Conservation (phyloP, 2,888 invertebrate species). For the Holacanthella duospinosa region DNA sequence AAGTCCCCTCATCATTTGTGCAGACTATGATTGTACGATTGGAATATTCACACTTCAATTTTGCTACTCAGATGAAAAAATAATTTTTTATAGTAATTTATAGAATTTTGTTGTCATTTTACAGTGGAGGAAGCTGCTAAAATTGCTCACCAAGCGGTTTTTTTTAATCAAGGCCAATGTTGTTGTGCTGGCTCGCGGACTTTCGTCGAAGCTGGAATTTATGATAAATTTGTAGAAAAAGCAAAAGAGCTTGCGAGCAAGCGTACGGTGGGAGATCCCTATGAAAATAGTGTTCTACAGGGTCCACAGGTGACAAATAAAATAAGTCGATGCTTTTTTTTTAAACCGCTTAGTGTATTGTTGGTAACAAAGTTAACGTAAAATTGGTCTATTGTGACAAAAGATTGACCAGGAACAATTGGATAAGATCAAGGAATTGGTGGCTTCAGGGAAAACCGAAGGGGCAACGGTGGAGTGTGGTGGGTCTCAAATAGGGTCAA, state of each 20-base stretch:
- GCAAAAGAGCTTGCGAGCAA: constrained; percentile 58
- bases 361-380: no score
- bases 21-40: constrained; percentile 61
- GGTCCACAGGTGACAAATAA: constrained; percentile 61
- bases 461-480: constrained; percentile 70
- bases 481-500: constrained; percentile 55
- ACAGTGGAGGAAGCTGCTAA: constrained; percentile 43
- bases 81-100: background rate
- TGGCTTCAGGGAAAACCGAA: constrained; percentile 63
- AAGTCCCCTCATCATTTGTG: constrained; percentile 72
- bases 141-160: constrained; percentile 56
- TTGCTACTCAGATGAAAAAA: no score
- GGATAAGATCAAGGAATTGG: constrained; percentile 60
- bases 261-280: constrained; percentile 72
- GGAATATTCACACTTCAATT: background rate
- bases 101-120: constrained; percentile 12
- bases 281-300: constrained; percentile 54
- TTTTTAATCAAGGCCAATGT: constrained; percentile 65
- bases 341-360: no score
- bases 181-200: constrained; percentile 81
- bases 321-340: background rate
- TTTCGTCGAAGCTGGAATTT: constrained; percentile 75
- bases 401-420: constrained; percentile 63
- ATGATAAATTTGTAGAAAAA: constrained; percentile 70
- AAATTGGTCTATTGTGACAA: background rate